These are phyloP conservation scores for Phragmatobia fuliginosa DNA, from an alignment of 2,888 invertebrate species.

Conservation along the genomic window DNA sequence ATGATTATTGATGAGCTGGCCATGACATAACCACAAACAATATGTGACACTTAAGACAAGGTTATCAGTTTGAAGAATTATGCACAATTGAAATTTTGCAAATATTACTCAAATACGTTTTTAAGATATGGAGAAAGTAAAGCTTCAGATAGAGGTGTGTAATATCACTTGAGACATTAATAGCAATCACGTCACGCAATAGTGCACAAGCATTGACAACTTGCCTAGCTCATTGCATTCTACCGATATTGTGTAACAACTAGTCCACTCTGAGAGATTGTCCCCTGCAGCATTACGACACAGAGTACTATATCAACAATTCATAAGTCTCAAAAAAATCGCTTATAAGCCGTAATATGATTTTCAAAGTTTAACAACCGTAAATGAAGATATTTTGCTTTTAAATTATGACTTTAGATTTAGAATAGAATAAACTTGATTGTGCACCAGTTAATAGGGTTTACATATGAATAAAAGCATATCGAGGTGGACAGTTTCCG, in stretches of 20 bases:
- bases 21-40: neutral
- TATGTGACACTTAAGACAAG: neutral
- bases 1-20: neutral
- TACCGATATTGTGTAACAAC: slow-evolving; percentile 36
- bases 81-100: neutral
- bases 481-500: too few species aligned
- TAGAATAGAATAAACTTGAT: too few species aligned
- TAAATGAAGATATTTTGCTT: neutral
- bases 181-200: slow-evolving; percentile 50
- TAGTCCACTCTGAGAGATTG: neutral
- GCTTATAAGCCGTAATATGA: neutral
- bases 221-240: slow-evolving; percentile 39
- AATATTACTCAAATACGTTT: slow-evolving; percentile 29
- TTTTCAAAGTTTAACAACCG: neutral
- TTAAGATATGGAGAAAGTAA: slow-evolving; percentile 46
- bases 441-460: too few species aligned
- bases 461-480: too few species aligned
- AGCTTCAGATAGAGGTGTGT: slow-evolving; percentile 37
- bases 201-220: slow-evolving; percentile 44
- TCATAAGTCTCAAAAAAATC: neutral
- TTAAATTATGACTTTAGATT: too few species aligned
- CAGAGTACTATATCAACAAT: neutral
- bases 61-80: neutral
- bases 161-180: slow-evolving; percentile 48
- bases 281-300: neutral